phyloP scores from a whole-genome alignment of 2,888 invertebrate species.

The Chrysolina oricalcia region DNA sequence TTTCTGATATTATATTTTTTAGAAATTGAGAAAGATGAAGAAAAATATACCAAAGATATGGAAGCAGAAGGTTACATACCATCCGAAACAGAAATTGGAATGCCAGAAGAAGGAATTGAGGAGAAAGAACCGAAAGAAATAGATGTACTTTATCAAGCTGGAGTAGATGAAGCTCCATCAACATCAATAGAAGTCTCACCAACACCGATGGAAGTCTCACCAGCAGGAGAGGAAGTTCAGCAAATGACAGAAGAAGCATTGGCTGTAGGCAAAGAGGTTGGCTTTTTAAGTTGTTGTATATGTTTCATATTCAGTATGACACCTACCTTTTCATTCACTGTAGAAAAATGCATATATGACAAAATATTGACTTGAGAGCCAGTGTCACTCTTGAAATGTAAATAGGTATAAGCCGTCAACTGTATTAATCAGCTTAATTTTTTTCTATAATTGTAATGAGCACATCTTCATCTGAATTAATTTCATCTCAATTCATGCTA shows the following conservation, averaged over 20 bases:
- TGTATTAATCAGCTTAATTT: too few species aligned
- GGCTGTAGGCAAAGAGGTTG: conserved; percentile 22
- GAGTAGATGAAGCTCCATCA: background rate
- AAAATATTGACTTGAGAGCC: too few species aligned
- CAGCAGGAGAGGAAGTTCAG: background rate
- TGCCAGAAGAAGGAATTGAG: background rate
- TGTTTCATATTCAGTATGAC: too few species aligned
- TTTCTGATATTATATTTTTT: background rate
- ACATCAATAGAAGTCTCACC: background rate
- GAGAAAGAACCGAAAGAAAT: conserved; percentile 5
- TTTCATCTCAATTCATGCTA: too few species aligned
- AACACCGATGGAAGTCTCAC: conserved; percentile 5
- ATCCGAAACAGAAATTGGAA: background rate
- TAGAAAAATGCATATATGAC: too few species aligned
- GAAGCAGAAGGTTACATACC: conserved; percentile 18
- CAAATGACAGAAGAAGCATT: conserved; percentile 31
- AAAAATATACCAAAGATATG: background rate
- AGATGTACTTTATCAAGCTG: conserved; percentile 6
- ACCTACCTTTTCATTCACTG: too few species aligned
- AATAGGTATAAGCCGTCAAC: too few species aligned
- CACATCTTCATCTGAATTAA: too few species aligned
- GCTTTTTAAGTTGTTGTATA: too few species aligned
- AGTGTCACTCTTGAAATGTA: too few species aligned
- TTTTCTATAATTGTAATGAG: too few species aligned
- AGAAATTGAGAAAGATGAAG: conserved; percentile 9